phyloP scores from a whole-genome alignment of 2,113 vertebrate genomes.

The Phrynocephalus versicolor region DNA sequence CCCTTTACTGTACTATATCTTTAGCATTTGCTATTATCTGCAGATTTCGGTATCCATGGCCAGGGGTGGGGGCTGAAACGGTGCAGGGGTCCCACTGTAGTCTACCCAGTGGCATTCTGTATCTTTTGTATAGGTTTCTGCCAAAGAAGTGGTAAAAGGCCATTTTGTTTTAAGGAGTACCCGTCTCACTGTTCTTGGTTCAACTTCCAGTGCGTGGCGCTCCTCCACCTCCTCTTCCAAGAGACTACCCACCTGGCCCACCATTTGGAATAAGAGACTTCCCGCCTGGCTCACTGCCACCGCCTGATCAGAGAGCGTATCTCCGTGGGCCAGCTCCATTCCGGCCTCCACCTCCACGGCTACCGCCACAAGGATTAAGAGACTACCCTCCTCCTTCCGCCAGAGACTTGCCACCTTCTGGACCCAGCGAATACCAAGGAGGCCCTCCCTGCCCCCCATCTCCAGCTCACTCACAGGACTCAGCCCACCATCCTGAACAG shows the following conservation, averaged over 20 bases:
- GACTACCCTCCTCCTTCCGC: slow-evolving; percentile 63
- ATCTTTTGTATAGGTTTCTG: background rate
- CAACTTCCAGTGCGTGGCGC: slow-evolving; percentile 67
- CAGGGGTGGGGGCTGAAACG: too few species aligned
- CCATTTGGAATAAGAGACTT: slow-evolving; percentile 72
- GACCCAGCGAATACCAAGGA: slow-evolving; percentile 56
- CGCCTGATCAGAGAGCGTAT: slow-evolving; percentile 70
- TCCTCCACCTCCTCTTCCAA: slow-evolving; percentile 64
- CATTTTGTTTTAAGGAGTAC: background rate
- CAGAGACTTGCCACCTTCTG: slow-evolving; percentile 73
- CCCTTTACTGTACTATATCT: too few species aligned
- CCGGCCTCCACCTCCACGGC: slow-evolving; percentile 55
- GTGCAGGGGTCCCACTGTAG: too few species aligned
- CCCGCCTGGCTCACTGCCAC: slow-evolving; percentile 70
- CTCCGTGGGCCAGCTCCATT: slow-evolving; percentile 70
- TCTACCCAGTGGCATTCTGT: background rate
- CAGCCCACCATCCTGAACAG: slow-evolving; percentile 58
- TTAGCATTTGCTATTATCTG: too few species aligned
- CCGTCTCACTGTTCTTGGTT: background rate
- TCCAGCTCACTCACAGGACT: slow-evolving; percentile 49
- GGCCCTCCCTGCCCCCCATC: background rate
- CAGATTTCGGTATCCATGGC: too few species aligned
- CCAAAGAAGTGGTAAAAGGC: background rate
- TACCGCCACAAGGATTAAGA: slow-evolving; percentile 66
- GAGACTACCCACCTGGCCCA: slow-evolving; percentile 73